phyloP scores from a whole-genome alignment of 2,113 vertebrate genomes.

The Clarias macrocephalus region DNA sequence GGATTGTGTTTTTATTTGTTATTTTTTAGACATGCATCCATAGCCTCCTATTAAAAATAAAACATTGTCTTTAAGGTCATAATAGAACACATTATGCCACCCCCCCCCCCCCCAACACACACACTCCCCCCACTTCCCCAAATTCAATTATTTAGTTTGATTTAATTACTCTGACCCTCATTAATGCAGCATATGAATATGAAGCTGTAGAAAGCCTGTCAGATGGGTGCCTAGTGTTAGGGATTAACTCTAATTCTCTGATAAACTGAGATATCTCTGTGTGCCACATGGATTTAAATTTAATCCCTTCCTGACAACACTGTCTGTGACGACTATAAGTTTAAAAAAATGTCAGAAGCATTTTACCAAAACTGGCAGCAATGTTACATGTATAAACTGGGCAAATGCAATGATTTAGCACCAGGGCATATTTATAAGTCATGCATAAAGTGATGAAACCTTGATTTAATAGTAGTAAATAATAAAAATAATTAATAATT shows the following conservation, averaged over 20 bases:
- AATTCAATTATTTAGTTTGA: slow-evolving; percentile 40
- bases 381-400: background rate
- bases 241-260: slow-evolving; percentile 49
- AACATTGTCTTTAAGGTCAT: background rate
- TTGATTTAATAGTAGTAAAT: background rate
- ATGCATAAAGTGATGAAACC: background rate
- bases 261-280: slow-evolving; percentile 44
- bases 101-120: background rate
- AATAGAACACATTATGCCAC: background rate
- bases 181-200: slow-evolving; percentile 39
- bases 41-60: background rate
- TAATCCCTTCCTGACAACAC: slow-evolving; percentile 27
- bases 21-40: background rate
- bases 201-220: slow-evolving; percentile 17
- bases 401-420: background rate
- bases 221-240: slow-evolving; percentile 31
- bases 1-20: too few species aligned
- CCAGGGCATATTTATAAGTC: background rate
- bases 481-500: background rate
- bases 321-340: slow-evolving; percentile 21
- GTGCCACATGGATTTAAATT: slow-evolving; percentile 36
- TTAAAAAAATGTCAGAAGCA: background rate
- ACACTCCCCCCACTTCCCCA: background rate
- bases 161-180: slow-evolving; percentile 34
- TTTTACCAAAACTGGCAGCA: slow-evolving; percentile 1